These are phyloP conservation scores for Octonoba sinensis DNA, from an alignment of 2,888 invertebrate genomes.

Conservation along the genomic window DNA sequence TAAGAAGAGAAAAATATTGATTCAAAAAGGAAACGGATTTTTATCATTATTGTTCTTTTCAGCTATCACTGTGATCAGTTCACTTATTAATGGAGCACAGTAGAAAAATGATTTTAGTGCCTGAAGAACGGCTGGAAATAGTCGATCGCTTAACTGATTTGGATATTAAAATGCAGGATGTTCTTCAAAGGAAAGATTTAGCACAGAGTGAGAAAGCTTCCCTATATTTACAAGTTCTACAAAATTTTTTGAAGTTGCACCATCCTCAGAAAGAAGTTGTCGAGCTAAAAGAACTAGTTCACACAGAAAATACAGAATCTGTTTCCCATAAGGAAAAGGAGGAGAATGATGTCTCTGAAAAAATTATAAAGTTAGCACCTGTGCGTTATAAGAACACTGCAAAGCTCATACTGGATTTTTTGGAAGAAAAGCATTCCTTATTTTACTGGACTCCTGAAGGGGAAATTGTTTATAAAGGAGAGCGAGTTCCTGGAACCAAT, in stretches of 20 bases:
- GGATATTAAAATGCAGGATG: slow-evolving; percentile 20
- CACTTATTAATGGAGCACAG: slow-evolving; percentile 9
- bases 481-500: not conserved
- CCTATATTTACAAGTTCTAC: slow-evolving; percentile 13
- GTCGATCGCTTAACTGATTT: slow-evolving; percentile 10
- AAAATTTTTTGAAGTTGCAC: slow-evolving; percentile 17
- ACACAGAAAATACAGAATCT: not conserved
- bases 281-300: not conserved
- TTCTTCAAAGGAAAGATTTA: slow-evolving; percentile 11
- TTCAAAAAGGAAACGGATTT: slow-evolving; percentile 16
- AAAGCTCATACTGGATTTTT: not conserved
- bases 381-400: not conserved
- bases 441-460: slow-evolving; percentile 5
- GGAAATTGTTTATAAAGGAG: slow-evolving; percentile 19
- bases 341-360: not conserved
- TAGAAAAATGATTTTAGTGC: slow-evolving; percentile 26
- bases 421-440: not conserved
- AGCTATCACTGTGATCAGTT: slow-evolving; percentile 11
- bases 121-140: slow-evolving; percentile 5
- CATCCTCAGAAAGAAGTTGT: not conserved
- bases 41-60: slow-evolving; percentile 16
- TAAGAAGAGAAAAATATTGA: slow-evolving; percentile 13
- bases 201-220: slow-evolving; percentile 12
- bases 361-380: not conserved
- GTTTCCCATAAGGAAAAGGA: not conserved